Conservation (phyloP, 2,888 invertebrate genomes). For the Plusia festucae region DNA sequence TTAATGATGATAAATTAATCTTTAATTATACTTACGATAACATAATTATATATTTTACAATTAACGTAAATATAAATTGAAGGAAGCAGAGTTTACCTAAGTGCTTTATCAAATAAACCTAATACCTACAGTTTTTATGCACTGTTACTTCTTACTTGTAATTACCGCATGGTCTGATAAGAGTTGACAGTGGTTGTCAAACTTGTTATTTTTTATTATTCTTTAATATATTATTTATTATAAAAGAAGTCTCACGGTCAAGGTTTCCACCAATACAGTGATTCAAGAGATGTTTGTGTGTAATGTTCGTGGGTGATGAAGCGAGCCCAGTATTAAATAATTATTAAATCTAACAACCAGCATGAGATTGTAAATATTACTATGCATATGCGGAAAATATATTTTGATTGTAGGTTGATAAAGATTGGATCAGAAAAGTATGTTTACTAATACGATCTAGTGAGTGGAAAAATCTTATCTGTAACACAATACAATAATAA, state of each 20-base stretch:
- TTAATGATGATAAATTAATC: neutral
- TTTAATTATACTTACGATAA: neutral
- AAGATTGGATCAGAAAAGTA: neutral
- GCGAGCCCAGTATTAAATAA: too few relatives aligned
- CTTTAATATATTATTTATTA: too few relatives aligned
- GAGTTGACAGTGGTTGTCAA: neutral
- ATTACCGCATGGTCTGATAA: neutral
- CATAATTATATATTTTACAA: too few relatives aligned
- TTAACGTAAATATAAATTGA: neutral
- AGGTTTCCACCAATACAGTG: too few relatives aligned
- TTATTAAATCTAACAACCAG: too few relatives aligned
- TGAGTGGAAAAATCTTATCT: too few relatives aligned
- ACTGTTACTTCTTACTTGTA: neutral
- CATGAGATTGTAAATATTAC: neutral
- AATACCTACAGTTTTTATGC: too few relatives aligned
- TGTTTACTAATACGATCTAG: neutral
- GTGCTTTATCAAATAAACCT: too few relatives aligned
- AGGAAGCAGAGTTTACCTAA: neutral
- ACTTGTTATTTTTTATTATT: too few relatives aligned
- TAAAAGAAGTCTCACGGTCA: too few relatives aligned
- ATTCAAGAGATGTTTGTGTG: too few relatives aligned
- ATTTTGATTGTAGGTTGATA: neutral
- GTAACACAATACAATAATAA: conserved; percentile 8
- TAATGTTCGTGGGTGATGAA: too few relatives aligned
- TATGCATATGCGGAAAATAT: neutral